Base-by-base conservation (phyloP, 2,113 vertebrate species). In the Myotis lucifugus region DNA sequence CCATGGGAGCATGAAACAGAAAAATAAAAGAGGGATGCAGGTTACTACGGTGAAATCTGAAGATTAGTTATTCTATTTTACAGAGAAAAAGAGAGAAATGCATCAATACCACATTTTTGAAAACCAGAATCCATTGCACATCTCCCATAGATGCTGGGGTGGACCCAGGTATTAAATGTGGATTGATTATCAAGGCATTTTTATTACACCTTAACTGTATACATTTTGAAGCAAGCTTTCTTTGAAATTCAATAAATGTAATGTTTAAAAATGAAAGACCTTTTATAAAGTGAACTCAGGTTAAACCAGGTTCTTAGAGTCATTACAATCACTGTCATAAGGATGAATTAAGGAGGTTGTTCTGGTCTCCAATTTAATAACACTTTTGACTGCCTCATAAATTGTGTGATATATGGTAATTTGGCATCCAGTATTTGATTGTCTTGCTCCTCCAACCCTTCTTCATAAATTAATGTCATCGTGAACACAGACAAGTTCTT, bases 301-400 rank as follows among this genome's bases (percentile, higher is more conserved):
- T 96, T 96, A 96, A 96, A 61, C 61, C 70, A 87, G 96, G 83
- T 94, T 97, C 95, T 96, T 93, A 84, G 87, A 97, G 93, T 96
- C 91, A 94, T 96, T 96, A 91, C 94, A 96, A 94, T 97, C 97
- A 96, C 96, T 97, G 97, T 97, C 97, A 96, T 82, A 88, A 97
- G 96, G 87, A 97, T 97, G 94, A 97, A 97, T 97, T 97, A 96
- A 96, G 94, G 94, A 96, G 97, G 97, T 96, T 97, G 94, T 97
- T 95, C 96, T 97, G 91, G 90, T 96, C 96, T 94, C 90, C 96
- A 95, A 95, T 97, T 97, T 97, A 97, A 97, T 97, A 97, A 97
- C 97, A 97, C 96, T 97, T 97, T 78, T 97, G 97, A 97, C 97
- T 95, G 95, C 95, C 94, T 97, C 59, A 13, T 97, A 97, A 97